Conservation (phyloP, 2,113 vertebrate genomes). For the Condylura cristata region DNA sequence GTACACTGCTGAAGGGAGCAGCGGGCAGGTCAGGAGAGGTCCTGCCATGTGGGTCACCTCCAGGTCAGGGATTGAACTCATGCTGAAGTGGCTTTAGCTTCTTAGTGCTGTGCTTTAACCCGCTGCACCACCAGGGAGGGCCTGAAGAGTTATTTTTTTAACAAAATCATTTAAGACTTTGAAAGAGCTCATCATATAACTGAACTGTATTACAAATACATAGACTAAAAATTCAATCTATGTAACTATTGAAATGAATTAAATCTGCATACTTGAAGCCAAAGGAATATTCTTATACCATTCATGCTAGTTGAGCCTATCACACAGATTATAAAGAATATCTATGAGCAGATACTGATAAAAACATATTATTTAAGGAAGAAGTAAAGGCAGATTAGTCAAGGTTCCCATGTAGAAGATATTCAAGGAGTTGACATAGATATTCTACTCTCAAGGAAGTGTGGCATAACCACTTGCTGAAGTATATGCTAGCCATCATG, state of each 20-base stretch:
- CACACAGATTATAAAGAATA: neutral
- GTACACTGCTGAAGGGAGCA: too few relatives aligned
- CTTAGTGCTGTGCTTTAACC: too few relatives aligned
- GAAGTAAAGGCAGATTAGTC: neutral
- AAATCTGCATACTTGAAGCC: neutral
- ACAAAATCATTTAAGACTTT: neutral
- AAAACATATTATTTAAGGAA: neutral
- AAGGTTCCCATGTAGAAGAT: neutral
- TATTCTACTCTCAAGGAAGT: neutral
- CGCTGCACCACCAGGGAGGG: too few relatives aligned
- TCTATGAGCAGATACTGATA: neutral
- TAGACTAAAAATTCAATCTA: neutral
- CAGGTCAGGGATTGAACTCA: too few relatives aligned
- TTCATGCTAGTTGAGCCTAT: too few relatives aligned
- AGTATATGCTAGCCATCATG: neutral
- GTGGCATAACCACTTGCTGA: neutral
- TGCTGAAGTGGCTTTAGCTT: too few relatives aligned
- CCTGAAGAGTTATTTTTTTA: too few relatives aligned
- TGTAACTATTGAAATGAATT: neutral
- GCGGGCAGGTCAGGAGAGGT: too few relatives aligned
- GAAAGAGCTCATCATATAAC: neutral
- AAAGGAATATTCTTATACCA: neutral
- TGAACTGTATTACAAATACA: neutral
- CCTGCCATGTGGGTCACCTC: too few relatives aligned
- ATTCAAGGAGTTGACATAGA: neutral